These are phyloP conservation scores for Vulpes lagopus DNA, from an alignment of 2,113 vertebrate genomes.

Conservation along the genomic window DNA sequence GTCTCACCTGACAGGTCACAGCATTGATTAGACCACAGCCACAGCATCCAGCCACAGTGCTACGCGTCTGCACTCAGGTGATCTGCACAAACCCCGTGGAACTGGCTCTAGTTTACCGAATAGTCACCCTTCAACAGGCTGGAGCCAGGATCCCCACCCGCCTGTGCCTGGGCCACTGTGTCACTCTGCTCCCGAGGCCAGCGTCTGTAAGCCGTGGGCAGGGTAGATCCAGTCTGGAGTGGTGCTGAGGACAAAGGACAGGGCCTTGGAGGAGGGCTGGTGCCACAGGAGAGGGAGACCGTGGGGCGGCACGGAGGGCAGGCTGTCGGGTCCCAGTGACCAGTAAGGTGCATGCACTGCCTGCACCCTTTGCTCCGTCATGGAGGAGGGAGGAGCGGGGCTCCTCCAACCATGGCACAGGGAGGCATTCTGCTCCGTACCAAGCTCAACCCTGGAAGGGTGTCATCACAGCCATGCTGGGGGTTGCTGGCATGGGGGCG, in stretches of 20 bases:
- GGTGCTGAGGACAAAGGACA: neutral
- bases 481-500: fast-evolving
- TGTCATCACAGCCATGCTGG: neutral
- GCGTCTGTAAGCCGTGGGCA: neutral
- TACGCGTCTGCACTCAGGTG: too few relatives aligned
- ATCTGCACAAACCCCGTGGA: too few relatives aligned
- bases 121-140: fast-evolving
- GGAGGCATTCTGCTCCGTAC: neutral
- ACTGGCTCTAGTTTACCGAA: neutral
- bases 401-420: fast-evolving
- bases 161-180: fast-evolving
- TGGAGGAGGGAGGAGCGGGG: neutral
- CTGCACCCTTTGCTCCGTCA: too few relatives aligned
- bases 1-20: too few relatives aligned
- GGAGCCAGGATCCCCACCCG: neutral
- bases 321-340: fast-evolving
- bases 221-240: too few relatives aligned
- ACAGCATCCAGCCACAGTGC: neutral
- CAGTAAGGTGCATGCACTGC: fast-evolving
- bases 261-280: too few relatives aligned
- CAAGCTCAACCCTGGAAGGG: fast-evolving
- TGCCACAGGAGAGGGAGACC: neutral
- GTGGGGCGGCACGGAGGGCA: neutral
- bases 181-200: fast-evolving
- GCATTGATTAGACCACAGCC: fast-evolving